Evolutionary conservation across 2,888 invertebrate species (phyloP).

Genomic region (Polymixis lichenea): DNA sequence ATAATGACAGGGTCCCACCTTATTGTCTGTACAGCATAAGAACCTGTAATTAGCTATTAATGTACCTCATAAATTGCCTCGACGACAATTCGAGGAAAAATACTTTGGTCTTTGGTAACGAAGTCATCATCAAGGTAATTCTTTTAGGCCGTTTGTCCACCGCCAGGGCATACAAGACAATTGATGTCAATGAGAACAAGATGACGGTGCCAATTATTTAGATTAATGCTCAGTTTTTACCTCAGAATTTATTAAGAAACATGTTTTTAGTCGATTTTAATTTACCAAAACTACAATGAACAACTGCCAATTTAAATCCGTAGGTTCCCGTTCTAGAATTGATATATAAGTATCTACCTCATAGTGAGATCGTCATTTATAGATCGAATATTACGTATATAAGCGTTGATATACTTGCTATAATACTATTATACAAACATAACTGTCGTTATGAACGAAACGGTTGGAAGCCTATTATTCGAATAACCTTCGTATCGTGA

Average conservation of each 20-base stretch:
- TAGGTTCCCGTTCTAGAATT: background rate
- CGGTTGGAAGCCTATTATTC: background rate
- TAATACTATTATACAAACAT: background rate
- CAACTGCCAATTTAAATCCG: too few relatives aligned
- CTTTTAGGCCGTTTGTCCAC: too few relatives aligned
- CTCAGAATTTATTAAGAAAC: too few relatives aligned
- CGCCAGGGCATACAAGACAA: too few relatives aligned
- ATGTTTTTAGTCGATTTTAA: too few relatives aligned
- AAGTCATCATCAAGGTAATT: background rate
- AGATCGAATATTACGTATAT: background rate
- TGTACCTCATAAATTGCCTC: background rate
- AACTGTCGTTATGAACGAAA: background rate
- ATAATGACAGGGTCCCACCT: background rate
- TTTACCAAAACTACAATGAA: too few relatives aligned
- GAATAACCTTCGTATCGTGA: background rate
- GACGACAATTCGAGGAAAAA: too few relatives aligned
- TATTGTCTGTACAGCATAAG: background rate
- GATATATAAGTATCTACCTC: background rate
- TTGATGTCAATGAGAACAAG: too few relatives aligned
- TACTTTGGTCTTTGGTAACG: background rate
- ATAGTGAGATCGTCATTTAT: background rate
- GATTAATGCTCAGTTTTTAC: too few relatives aligned
- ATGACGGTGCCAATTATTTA: too few relatives aligned
- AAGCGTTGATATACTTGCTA: background rate
- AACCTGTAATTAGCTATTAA: conserved; percentile 3